phyloP scores from a whole-genome alignment of 2,113 vertebrate genomes.

The Apodemus speciosus region DNA sequence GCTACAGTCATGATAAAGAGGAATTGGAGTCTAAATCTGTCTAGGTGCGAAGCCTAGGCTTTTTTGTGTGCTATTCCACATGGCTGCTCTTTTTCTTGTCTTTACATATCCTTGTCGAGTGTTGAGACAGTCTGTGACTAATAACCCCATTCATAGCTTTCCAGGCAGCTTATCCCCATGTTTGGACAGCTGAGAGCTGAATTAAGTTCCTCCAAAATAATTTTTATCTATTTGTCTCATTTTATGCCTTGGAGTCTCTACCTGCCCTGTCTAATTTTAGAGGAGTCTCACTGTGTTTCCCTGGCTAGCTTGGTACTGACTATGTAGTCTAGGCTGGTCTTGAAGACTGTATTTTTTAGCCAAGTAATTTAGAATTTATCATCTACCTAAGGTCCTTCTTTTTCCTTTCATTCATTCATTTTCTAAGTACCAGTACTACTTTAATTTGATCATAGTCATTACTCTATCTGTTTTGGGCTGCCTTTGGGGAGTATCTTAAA shows the following conservation, averaged over 20 bases:
- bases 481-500: constrained; percentile 45
- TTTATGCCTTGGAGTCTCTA: constrained; percentile 47
- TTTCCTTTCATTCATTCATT: background rate
- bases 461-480: constrained; percentile 22
- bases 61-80: background rate
- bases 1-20: constrained; percentile 24
- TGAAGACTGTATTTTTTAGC: constrained; percentile 44
- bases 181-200: constrained; percentile 60
- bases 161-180: constrained; percentile 14
- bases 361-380: constrained; percentile 52
- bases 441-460: constrained; percentile 36
- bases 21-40: constrained; percentile 58
- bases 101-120: constrained; percentile 51
- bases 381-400: background rate
- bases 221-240: constrained; percentile 51
- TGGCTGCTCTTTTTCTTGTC: constrained; percentile 45
- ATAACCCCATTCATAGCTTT: constrained; percentile 32
- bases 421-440: background rate
- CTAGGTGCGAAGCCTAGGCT: constrained; percentile 16
- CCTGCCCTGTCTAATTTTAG: background rate
- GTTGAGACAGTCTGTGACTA: constrained; percentile 44
- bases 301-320: background rate
- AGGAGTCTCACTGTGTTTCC: background rate
- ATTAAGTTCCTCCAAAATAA: constrained; percentile 22
- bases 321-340: background rate